phyloP scores from a whole-genome alignment of 2,888 invertebrate species.

The Drosophila formosana region DNA sequence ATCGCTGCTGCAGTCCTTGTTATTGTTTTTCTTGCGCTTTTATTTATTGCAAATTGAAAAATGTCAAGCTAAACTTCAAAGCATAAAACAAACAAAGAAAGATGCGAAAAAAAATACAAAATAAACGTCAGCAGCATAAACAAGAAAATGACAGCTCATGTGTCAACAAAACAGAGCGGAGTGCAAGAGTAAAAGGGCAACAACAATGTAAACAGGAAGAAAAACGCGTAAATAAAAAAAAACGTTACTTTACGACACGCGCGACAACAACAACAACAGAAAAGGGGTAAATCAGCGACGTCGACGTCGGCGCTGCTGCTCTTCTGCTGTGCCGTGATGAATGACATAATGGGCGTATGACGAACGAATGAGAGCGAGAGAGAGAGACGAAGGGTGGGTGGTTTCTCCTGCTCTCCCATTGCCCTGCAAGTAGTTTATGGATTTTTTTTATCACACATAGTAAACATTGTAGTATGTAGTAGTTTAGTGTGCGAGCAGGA shows the following conservation, averaged over 20 bases:
- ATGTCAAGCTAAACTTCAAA: slow-evolving; percentile 52
- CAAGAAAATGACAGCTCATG: slow-evolving; percentile 39
- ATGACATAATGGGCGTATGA: slow-evolving; percentile 73
- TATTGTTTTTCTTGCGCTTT: slow-evolving; percentile 16
- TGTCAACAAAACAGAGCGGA: slow-evolving; percentile 36
- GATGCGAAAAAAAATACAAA: slow-evolving; percentile 18
- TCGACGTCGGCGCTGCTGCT: slow-evolving; percentile 22
- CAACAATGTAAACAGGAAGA: slow-evolving; percentile 60
- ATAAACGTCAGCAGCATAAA: slow-evolving; percentile 39
- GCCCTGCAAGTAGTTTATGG: slow-evolving; percentile 72
- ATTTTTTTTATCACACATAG: slow-evolving; percentile 74
- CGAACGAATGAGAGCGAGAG: slow-evolving; percentile 18
- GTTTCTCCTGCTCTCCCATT: slow-evolving; percentile 2
- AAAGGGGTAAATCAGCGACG: slow-evolving; percentile 39
- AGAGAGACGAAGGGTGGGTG: slow-evolving; percentile 4
- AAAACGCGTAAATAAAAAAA: slow-evolving; percentile 62
- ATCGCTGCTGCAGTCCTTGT: slow-evolving; percentile 20
- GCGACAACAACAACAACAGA: slow-evolving; percentile 19
- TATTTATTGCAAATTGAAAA: slow-evolving; percentile 76
- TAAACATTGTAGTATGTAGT: slow-evolving; percentile 76
- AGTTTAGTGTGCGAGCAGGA: slow-evolving; percentile 56
- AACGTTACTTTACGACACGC: slow-evolving; percentile 54
- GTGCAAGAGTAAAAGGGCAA: not conserved
- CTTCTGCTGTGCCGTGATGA: slow-evolving; percentile 59
- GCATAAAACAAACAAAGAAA: slow-evolving; percentile 58